Conservation (phyloP, 2,888 invertebrate genomes). For the Tillus elongatus region DNA sequence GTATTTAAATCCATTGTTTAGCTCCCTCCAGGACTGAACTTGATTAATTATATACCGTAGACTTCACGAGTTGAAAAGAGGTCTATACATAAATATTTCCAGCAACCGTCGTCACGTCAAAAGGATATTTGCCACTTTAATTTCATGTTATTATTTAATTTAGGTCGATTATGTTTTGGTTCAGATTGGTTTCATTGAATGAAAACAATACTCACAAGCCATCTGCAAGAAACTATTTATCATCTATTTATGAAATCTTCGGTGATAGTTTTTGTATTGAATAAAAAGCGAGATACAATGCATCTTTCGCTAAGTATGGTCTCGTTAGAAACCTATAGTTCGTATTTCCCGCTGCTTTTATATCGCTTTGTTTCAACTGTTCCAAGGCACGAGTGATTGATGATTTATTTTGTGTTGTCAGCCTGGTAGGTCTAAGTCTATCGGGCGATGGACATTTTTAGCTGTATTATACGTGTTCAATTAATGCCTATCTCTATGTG, state of each 20-base stretch:
- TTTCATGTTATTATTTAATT: slow-evolving; percentile 18
- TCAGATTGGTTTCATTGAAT: not conserved
- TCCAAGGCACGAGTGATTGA: slow-evolving; percentile 40
- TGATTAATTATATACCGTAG: too few relatives aligned
- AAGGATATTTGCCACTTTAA: slow-evolving; percentile 16
- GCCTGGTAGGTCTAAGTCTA: slow-evolving; percentile 39
- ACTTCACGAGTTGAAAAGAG: too few relatives aligned
- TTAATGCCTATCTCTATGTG: slow-evolving; percentile 2
- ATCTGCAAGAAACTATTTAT: slow-evolving; percentile 29
- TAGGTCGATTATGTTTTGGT: slow-evolving; percentile 10
- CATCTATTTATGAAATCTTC: slow-evolving; percentile 38
- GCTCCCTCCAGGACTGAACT: too few relatives aligned
- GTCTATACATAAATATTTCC: slow-evolving; percentile 15
- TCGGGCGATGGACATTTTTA: slow-evolving; percentile 31
- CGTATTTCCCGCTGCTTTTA: slow-evolving; percentile 41
- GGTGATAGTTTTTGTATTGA: slow-evolving; percentile 35
- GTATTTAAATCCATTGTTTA: too few relatives aligned
- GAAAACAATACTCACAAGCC: not conserved
- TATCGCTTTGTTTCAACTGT: slow-evolving; percentile 41
- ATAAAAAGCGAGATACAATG: slow-evolving; percentile 35
- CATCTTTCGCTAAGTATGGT: slow-evolving; percentile 35
- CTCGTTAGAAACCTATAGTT: slow-evolving; percentile 38
- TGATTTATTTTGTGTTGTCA: slow-evolving; percentile 43
- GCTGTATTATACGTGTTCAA: slow-evolving; percentile 3
- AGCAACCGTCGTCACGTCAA: slow-evolving; percentile 9